Evolutionary conservation across 2,888 invertebrate species (phyloP), one percentile per base, ranked within the genome.

Genomic region (Leptopilina myrica): DNA sequence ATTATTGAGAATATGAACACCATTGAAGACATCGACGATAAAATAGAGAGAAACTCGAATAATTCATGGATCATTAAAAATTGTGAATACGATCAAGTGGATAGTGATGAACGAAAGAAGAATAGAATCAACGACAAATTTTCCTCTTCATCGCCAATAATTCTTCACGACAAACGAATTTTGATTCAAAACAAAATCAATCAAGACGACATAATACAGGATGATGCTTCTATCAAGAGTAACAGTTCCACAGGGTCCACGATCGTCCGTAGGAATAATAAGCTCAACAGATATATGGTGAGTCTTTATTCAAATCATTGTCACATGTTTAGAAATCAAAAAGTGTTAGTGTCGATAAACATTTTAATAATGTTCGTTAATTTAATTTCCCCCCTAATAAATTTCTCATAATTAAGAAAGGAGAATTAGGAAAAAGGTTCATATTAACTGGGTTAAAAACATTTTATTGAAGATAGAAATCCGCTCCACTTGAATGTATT

Each of bases 261-360:
- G 43, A 81, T 84, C 62, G 80, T 83, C 64, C 83, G 86, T 46
- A 84, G 85, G 59, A 86, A 83, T 82, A 86, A 86, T 77, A 86
- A 87, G 80, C 83, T 87, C 81, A 85, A 85, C 79, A 85, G 86
- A 83, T 86, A 85, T 83, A 86, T 83, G 87, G 88, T 88, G 79
- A 87, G 87, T 87, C 67, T 43, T 43, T 43, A 7, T 43, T 3
- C 8, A 33, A 3, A 33, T 33, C 7, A 7, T 43, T 43, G 66
- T 46, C 77, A 76, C 77, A 76, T 11, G 59, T 20, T 14, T 65
- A 20, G 4, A 12, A 20, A 15, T 15, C 7, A 1, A 8, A 62
- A 62, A 62, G 62, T 33, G 33, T 33, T 33, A 33, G 7, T n/a
- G 62, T 49, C 11, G 9, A 49, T 11, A 33, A 33, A 33, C 5